These are phyloP conservation scores for Caiman crocodilus DNA, from an alignment of 2,797 vertebrate species.

Conservation along the genomic window DNA sequence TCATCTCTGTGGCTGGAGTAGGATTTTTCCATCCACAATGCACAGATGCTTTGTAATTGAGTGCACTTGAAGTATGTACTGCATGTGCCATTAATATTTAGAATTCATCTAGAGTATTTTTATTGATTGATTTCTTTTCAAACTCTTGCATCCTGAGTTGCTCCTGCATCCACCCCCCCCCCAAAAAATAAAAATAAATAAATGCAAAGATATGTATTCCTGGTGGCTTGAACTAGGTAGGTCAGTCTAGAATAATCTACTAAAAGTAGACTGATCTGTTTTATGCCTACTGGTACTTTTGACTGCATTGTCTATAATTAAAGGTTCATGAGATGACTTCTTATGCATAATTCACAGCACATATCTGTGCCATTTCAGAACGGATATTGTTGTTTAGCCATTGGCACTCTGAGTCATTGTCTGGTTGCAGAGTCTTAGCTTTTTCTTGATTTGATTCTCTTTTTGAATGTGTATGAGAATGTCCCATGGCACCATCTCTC, in stretches of 20 bases:
- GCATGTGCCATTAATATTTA: not conserved
- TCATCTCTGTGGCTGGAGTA: conserved; percentile 42
- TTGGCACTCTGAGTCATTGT: not conserved
- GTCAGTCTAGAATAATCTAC: not conserved
- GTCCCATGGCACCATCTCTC: not conserved
- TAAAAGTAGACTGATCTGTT: not conserved
- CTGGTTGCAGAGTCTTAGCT: not conserved
- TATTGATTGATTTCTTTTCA: not conserved
- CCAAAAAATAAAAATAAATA: too few relatives aligned
- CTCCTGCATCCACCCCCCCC: not conserved
- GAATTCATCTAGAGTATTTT: not conserved
- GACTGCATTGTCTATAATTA: not conserved
- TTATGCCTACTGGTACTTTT: not conserved
- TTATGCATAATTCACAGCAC: not conserved
- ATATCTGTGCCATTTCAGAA: rapidly evolving
- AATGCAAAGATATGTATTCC: not conserved
- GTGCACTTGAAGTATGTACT: not conserved
- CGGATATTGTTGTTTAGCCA: not conserved
- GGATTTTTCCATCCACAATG: conserved; percentile 54
- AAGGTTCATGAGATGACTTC: not conserved
- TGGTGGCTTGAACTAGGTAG: not conserved
- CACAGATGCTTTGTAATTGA: conserved; percentile 43
- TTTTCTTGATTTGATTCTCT: not conserved
- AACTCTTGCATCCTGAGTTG: not conserved
- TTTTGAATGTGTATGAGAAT: not conserved